Conservation (phyloP, 2,113 vertebrate genomes). For the Peromyscus maniculatus region DNA sequence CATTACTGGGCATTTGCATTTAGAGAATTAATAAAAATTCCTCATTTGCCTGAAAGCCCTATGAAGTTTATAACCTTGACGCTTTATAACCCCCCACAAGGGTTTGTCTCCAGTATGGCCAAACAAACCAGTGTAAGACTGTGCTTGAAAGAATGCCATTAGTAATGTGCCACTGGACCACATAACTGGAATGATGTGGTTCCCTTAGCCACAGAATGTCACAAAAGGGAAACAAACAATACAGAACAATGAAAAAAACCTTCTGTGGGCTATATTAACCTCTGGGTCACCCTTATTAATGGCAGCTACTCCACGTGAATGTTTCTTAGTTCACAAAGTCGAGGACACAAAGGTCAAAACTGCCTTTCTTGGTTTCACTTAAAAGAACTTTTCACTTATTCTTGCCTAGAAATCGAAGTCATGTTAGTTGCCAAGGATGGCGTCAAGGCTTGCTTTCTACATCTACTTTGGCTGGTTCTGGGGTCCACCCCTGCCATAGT, state of each 20-base stretch:
- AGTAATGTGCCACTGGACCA: constrained; percentile 80
- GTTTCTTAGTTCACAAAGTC: constrained; percentile 81
- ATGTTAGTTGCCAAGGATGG: not conserved
- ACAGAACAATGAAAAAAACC: constrained; percentile 86
- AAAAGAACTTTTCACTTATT: constrained; percentile 59
- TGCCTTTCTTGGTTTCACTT: constrained; percentile 75
- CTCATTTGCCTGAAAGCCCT: constrained; percentile 82
- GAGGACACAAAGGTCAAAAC: constrained; percentile 87
- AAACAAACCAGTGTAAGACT: constrained; percentile 85
- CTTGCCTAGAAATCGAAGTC: constrained; percentile 25
- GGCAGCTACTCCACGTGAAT: constrained; percentile 78
- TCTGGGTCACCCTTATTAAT: constrained; percentile 84
- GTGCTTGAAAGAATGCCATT: constrained; percentile 87
- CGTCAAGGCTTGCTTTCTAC: not conserved
- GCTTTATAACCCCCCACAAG: constrained; percentile 83
- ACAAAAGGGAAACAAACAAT: constrained; percentile 86
- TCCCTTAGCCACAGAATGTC: constrained; percentile 81
- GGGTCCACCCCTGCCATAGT: not conserved
- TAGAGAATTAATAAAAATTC: constrained; percentile 93
- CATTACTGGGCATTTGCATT: constrained; percentile 87
- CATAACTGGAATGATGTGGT: constrained; percentile 80
- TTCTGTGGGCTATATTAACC: constrained; percentile 81
- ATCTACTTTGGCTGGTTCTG: not conserved
- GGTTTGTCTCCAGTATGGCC: constrained; percentile 81
- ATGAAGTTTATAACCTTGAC: constrained; percentile 88